Evolutionary conservation across 1,140 invertebrate genomes (phyloP).

Genomic region (Drosophila azteca): DNA sequence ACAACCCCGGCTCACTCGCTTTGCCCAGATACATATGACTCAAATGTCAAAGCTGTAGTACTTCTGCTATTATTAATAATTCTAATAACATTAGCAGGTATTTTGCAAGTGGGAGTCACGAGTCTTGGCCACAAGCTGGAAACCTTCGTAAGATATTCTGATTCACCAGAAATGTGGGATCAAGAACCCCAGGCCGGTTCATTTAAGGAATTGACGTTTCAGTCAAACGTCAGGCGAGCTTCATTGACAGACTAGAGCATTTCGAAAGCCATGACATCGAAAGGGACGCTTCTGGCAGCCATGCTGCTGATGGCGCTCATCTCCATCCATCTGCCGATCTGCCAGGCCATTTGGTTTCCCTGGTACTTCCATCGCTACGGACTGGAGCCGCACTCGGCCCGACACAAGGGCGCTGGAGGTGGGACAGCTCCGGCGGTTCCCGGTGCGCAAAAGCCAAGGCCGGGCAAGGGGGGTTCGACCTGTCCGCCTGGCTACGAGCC

Average conservation of each 20-base stretch:
- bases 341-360: constrained; percentile 61
- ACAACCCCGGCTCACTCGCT: no score
- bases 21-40: no score
- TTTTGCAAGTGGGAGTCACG: no score
- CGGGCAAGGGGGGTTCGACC: background rate
- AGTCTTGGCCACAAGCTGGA: no score
- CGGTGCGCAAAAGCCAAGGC: background rate
- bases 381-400: constrained; percentile 31
- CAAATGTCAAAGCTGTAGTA: no score
- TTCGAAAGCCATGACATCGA: constrained; percentile 26
- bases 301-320: constrained; percentile 23
- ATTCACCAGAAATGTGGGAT: no score
- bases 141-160: no score
- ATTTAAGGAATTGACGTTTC: constrained; percentile 6
- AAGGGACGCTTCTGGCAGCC: constrained; percentile 1
- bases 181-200: constrained; percentile 10
- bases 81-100: no score
- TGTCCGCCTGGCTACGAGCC: constrained; percentile 63
- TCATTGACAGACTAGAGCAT: background rate
- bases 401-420: constrained; percentile 14
- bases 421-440: background rate
- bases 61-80: no score
- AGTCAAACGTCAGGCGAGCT: background rate
- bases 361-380: constrained; percentile 68
- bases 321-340: background rate